phyloP scores from a whole-genome alignment of 2,113 vertebrate species.

The Apodemus sylvaticus region DNA sequence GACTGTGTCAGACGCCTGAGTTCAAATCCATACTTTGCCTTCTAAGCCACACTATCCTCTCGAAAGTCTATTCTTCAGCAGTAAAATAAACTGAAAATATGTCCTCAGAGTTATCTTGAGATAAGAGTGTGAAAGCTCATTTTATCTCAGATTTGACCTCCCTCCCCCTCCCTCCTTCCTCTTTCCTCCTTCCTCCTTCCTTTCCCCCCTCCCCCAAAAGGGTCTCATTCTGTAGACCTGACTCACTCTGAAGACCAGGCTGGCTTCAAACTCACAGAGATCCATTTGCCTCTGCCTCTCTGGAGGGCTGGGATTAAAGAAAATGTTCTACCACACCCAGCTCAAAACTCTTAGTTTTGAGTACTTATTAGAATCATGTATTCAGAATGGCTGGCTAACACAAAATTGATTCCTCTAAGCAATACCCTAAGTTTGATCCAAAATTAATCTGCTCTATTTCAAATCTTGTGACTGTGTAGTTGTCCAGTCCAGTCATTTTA shows the following conservation, averaged over 20 bases:
- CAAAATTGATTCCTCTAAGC: neutral
- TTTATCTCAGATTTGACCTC: neutral
- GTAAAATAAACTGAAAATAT: neutral
- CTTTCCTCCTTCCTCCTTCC: neutral
- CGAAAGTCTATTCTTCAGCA: neutral
- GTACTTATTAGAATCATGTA: constrained; percentile 6
- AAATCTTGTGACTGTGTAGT: neutral
- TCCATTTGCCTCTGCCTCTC: neutral
- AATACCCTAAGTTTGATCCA: neutral
- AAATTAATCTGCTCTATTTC: neutral
- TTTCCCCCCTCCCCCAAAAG: too few relatives aligned
- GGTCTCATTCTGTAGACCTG: neutral
- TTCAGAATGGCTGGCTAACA: neutral
- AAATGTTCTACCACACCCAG: neutral
- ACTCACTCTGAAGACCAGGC: too few relatives aligned
- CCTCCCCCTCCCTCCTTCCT: too few relatives aligned
- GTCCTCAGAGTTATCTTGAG: neutral
- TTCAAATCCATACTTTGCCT: neutral
- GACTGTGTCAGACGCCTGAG: neutral
- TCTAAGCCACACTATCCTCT: neutral
- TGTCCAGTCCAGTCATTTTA: neutral
- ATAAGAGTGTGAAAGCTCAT: neutral
- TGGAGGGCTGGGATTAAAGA: neutral
- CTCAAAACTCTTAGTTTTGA: neutral
- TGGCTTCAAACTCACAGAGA: neutral